These are phyloP conservation scores for Tragelaphus buxtoni DNA, from an alignment of 2,113 vertebrate genomes.

Conservation along the genomic window DNA sequence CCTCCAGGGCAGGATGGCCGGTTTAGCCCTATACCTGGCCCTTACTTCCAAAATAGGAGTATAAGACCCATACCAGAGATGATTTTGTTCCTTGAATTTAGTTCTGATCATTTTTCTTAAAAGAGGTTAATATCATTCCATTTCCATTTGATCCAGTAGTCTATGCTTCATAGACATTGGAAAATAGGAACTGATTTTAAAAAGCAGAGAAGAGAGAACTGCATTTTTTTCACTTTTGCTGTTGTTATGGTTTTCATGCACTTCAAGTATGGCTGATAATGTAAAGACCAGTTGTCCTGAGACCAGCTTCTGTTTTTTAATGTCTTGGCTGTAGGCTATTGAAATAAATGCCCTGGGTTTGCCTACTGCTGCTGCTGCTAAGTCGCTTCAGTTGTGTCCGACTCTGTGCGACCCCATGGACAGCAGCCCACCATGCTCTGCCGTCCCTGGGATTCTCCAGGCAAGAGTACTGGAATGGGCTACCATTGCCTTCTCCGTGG, in stretches of 20 bases:
- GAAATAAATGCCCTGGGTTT: constrained; percentile 21
- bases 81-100: background rate
- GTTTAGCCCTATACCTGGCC: background rate
- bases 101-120: constrained; percentile 30
- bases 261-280: constrained; percentile 62
- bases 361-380: too few species aligned
- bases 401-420: too few species aligned
- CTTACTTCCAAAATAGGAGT: background rate
- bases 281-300: constrained; percentile 60
- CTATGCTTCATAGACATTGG: constrained; percentile 65
- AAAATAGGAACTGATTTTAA: constrained; percentile 69
- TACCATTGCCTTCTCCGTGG: background rate
- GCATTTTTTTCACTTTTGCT: constrained; percentile 59
- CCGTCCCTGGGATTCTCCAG: too few species aligned
- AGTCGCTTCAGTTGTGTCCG: too few species aligned
- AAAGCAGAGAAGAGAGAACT: constrained; percentile 59
- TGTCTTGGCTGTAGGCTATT: background rate
- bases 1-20: background rate
- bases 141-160: constrained; percentile 70
- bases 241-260: constrained; percentile 48
- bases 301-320: constrained; percentile 60
- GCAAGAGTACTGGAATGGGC: too few species aligned
- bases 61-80: background rate
- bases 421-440: too few species aligned
- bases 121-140: constrained; percentile 65